Conservation (phyloP, 2,797 vertebrate species). For the Lepilemur ruficaudatus region DNA sequence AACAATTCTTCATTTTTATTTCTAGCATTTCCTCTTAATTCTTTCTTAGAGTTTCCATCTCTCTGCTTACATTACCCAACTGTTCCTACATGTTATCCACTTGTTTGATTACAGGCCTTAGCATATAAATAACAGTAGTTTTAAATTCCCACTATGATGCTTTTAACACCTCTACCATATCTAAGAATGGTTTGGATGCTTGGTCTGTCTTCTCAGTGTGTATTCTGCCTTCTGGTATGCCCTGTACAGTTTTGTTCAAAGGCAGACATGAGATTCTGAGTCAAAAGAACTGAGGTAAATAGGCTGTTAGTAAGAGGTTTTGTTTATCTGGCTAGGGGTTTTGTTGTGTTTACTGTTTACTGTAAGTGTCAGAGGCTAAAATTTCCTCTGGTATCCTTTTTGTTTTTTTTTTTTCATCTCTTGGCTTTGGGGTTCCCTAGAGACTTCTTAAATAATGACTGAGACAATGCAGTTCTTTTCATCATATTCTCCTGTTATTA, state of each 20-base stretch:
- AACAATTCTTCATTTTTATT: background rate
- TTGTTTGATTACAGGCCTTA: background rate
- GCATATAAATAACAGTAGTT: background rate
- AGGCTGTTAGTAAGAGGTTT: background rate
- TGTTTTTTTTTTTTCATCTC: background rate
- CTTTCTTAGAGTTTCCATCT: background rate
- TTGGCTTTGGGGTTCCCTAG: background rate
- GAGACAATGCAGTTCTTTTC: background rate
- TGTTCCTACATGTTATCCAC: background rate
- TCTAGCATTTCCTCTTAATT: background rate
- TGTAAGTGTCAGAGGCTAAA: background rate
- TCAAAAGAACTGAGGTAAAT: background rate
- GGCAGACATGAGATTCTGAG: background rate
- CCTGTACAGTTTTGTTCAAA: background rate
- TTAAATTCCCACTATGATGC: background rate
- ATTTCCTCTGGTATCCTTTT: background rate
- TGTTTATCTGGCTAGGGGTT: background rate
- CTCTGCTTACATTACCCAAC: background rate
- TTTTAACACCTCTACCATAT: background rate
- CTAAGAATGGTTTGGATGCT: background rate
- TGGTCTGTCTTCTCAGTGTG: background rate
- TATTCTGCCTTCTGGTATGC: background rate
- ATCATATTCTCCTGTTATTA: background rate
- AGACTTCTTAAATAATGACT: background rate
- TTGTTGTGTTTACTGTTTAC: background rate